phyloP scores from a whole-genome alignment of 2,797 vertebrate species.

The Pangasius djambal region DNA sequence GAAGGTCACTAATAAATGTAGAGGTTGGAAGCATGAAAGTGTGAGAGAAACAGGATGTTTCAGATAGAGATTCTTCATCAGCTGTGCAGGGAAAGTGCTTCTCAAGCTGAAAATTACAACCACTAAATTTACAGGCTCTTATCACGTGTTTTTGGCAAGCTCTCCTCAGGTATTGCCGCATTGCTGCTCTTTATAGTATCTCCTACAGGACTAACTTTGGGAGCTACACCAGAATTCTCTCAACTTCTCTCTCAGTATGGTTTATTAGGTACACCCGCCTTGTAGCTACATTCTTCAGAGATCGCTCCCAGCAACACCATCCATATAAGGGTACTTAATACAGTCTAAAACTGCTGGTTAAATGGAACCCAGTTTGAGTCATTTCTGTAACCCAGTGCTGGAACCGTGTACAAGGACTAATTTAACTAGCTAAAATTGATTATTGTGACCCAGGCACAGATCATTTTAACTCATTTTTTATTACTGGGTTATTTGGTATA shows the following conservation, averaged over 20 bases:
- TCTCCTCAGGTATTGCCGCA: constrained; percentile 12
- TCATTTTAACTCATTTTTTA: not conserved
- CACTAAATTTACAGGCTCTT: constrained; percentile 19
- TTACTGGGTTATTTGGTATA: not conserved
- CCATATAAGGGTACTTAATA: not conserved
- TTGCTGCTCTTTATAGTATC: constrained; percentile 31
- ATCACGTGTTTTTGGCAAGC: constrained; percentile 9
- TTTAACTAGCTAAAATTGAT: not conserved
- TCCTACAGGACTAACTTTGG: constrained; percentile 27
- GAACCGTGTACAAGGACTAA: not conserved
- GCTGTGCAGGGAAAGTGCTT: constrained; percentile 24
- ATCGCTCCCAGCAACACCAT: not conserved
- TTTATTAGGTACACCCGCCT: not conserved
- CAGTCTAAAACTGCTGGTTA: constrained; percentile 1
- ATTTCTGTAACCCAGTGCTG: not conserved
- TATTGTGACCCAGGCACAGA: not conserved
- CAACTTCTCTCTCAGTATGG: not conserved
- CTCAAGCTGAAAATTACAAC: constrained; percentile 30
- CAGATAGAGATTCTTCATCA: constrained; percentile 21
- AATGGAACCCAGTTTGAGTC: constrained; percentile 6
- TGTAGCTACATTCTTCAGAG: not conserved
- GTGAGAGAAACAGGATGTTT: constrained; percentile 28
- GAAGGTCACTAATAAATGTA: constrained; percentile 28
- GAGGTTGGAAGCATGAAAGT: constrained; percentile 18
- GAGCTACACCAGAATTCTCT: constrained; percentile 4